phyloP scores from a whole-genome alignment of 2,113 vertebrate genomes.

The Ptychochromis oligacanthus region DNA sequence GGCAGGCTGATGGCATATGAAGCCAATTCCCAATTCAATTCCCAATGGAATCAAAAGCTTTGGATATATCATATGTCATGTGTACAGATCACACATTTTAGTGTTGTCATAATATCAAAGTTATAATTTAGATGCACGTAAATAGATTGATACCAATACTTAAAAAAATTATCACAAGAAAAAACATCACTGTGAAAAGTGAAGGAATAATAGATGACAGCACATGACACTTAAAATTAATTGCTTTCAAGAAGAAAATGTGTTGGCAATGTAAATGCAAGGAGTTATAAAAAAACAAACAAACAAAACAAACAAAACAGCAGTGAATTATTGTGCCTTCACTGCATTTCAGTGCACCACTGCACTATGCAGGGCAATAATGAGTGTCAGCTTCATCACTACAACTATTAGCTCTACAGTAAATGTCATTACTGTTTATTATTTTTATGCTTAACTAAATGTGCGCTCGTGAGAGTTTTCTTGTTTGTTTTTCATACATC shows the following conservation, averaged over 20 bases:
- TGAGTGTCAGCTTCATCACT: not conserved
- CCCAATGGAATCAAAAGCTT: conserved; percentile 15
- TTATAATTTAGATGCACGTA: not conserved
- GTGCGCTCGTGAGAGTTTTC: not conserved
- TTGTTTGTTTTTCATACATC: not conserved
- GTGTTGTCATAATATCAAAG: not conserved
- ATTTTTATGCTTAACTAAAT: not conserved
- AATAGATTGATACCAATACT: not conserved
- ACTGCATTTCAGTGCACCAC: not conserved
- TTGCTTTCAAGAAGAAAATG: not conserved
- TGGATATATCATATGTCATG: not conserved
- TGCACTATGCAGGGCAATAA: not conserved
- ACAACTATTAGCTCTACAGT: not conserved
- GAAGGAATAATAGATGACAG: not conserved
- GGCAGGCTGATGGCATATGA: conserved; percentile 9
- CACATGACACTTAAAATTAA: not conserved
- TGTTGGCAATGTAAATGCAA: not conserved
- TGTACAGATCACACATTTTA: not conserved
- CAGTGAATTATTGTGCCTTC: not conserved
- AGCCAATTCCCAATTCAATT: conserved; percentile 5
- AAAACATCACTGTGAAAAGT: not conserved
- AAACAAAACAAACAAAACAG: too few relatives aligned
- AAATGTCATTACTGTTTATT: not conserved
- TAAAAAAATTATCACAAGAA: not conserved
- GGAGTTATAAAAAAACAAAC: too few relatives aligned